Conservation (phyloP, 2,888 invertebrate species). For the Polydrusus pterygomalis region DNA sequence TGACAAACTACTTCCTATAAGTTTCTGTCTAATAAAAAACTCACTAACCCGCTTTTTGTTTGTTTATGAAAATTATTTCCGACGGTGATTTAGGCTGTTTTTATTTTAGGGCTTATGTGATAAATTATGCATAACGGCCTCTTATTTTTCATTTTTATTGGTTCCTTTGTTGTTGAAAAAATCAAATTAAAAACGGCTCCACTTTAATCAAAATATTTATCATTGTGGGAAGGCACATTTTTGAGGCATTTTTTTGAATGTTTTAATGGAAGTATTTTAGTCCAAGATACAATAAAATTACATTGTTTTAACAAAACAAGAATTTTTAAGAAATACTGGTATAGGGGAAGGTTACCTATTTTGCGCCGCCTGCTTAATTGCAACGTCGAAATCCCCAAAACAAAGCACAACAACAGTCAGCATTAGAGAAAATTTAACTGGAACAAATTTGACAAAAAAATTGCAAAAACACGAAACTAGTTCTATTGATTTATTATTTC, state of each 20-base stretch:
- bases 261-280: neutral
- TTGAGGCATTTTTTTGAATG: neutral
- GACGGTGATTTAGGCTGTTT: conserved; percentile 11
- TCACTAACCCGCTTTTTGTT: conserved; percentile 16
- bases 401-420: too few species aligned
- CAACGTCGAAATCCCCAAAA: too few species aligned
- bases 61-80: conserved; percentile 22
- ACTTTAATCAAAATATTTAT: conserved; percentile 18
- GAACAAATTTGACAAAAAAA: too few species aligned
- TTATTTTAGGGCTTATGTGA: conserved; percentile 10
- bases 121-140: conserved; percentile 23
- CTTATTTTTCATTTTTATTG: conserved; percentile 29
- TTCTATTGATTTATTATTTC: too few species aligned
- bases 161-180: conserved; percentile 26
- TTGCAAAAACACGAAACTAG: too few species aligned
- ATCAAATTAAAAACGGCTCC: conserved; percentile 18
- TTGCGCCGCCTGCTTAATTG: too few species aligned
- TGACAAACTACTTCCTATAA: conserved; percentile 12
- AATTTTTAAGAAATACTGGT: too few species aligned
- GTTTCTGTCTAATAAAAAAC: conserved; percentile 21
- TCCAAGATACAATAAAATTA: neutral
- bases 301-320: neutral
- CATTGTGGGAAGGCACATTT: neutral
- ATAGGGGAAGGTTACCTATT: too few species aligned
- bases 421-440: too few species aligned